These are phyloP conservation scores for Isaurus tuberculatus DNA, from an alignment of 92 coral and sea anemone genomes.

Conservation along the genomic window DNA sequence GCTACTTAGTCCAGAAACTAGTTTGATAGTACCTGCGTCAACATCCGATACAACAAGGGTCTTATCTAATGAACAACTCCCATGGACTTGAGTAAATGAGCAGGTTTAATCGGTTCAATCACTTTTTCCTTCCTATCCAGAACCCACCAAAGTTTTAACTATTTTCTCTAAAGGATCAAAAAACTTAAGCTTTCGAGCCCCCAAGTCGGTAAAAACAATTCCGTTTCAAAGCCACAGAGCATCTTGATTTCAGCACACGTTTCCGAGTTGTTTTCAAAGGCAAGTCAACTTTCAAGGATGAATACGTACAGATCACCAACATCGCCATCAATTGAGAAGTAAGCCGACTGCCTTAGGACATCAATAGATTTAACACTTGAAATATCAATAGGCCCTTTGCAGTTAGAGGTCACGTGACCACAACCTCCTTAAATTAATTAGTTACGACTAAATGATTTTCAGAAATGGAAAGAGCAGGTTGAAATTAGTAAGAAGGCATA, in stretches of 20 bases:
- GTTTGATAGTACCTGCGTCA: slow-evolving; percentile 41
- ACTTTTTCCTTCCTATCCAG: slow-evolving; percentile 18
- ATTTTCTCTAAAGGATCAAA: slow-evolving; percentile 18
- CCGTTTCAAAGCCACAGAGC: slow-evolving; percentile 14
- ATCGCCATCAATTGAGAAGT: slow-evolving; percentile 33
- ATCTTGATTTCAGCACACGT: neutral
- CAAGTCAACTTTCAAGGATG: slow-evolving; percentile 37
- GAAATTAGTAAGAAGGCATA: too few relatives aligned
- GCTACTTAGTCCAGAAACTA: slow-evolving; percentile 8
- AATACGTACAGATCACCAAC: slow-evolving; percentile 35
- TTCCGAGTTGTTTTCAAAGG: slow-evolving; percentile 20
- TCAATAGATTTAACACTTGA: slow-evolving; percentile 41
- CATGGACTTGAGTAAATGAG: slow-evolving; percentile 55
- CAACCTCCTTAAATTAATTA: too few relatives aligned
- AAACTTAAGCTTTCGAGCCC: slow-evolving; percentile 27
- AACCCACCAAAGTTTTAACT: slow-evolving; percentile 39
- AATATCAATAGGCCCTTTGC: too few relatives aligned
- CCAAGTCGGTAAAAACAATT: slow-evolving; percentile 35
- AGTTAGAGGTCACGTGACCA: too few relatives aligned
- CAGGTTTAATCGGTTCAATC: slow-evolving; percentile 47
- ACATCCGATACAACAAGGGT: slow-evolving; percentile 36
- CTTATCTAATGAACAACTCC: slow-evolving; percentile 43
- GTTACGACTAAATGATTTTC: too few relatives aligned
- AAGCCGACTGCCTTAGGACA: slow-evolving; percentile 11
- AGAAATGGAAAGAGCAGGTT: too few relatives aligned